Base-by-base conservation (phyloP, 92 coral and sea anemone species). In the Palythoa grandiflora region DNA sequence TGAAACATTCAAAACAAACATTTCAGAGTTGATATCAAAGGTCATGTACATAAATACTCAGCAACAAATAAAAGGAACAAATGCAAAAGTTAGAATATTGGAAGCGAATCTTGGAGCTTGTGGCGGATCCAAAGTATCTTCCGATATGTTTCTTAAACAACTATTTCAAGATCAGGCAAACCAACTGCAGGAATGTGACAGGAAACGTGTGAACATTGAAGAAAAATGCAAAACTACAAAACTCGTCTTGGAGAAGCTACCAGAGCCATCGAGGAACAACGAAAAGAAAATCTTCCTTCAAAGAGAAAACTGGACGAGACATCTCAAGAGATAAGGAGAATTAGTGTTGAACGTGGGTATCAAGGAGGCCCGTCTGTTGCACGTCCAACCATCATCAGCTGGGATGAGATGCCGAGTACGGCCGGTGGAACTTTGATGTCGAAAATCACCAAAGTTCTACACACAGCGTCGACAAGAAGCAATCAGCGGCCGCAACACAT, bases 381-480 rank as follows among this genome's bases (percentile, higher is more conserved):
- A 59, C 72, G 84, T 37, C 66, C 54, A 60, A 19, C 76, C 48
- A 66, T 65, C 54, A 19, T 71, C 0, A 85, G 87, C 61, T 87
- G 77, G 38, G 84, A 75, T 54, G 84, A 81, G n/a, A 85, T 89
- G 9, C 70, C 68, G 50, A 90, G 90, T 60, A 90, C 38, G 17
- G 95, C n/a, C n/a, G n/a, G 90, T 79, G 94, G 95, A 2, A 85
- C 89, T 47, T 71, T 94, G 63, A 48, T 92, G 52, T 94, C 92
- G 94, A 94, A 84, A 87, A 94, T 94, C 39, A 52, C 90, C 8
- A 68, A 91, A n/a, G n/a, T n/a, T n/a, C 21, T 86, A 92, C 11
- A 89, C 95, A 6, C 83, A 90, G 17, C 89, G 83, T 48, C 92
- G 90, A 3, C 85, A 89, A 44, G 95, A 92, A 17, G 94, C 97